Evolutionary conservation across 2,113 vertebrate species (phyloP).

Genomic region (Mormyrus iriodes): DNA sequence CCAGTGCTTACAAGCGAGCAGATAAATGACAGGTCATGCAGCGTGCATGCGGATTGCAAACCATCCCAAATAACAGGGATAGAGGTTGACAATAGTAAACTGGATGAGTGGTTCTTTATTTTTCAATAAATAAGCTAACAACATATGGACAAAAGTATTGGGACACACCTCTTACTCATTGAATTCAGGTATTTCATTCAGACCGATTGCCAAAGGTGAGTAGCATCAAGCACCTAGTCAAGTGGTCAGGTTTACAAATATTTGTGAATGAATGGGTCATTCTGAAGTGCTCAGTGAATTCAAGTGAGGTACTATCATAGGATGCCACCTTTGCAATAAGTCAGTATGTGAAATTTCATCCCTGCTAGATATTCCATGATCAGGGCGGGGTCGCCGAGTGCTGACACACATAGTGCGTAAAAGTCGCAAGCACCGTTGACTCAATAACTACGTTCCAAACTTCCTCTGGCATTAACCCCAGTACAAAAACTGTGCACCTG

Average conservation of each 20-base stretch:
- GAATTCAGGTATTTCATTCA: background rate
- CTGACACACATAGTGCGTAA: background rate
- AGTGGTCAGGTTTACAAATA: background rate
- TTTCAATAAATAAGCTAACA: background rate
- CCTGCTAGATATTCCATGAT: background rate
- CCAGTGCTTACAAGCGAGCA: background rate
- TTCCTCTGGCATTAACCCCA: background rate
- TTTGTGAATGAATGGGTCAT: background rate
- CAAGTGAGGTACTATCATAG: background rate
- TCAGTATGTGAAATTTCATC: background rate
- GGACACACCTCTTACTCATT: background rate
- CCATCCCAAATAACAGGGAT: background rate
- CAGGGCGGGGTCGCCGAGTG: background rate
- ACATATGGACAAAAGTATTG: background rate
- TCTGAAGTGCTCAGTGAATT: background rate
- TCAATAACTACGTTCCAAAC: background rate
- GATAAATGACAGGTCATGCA: background rate
- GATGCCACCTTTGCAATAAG: background rate
- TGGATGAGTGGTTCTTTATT: background rate
- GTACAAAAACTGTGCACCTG: background rate
- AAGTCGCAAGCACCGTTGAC: background rate
- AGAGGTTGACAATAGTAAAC: background rate
- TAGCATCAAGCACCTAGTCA: background rate
- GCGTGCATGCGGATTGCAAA: background rate
- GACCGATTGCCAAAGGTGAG: background rate